phyloP scores from a whole-genome alignment of 2,797 vertebrate species.

The Diceros bicornis region DNA sequence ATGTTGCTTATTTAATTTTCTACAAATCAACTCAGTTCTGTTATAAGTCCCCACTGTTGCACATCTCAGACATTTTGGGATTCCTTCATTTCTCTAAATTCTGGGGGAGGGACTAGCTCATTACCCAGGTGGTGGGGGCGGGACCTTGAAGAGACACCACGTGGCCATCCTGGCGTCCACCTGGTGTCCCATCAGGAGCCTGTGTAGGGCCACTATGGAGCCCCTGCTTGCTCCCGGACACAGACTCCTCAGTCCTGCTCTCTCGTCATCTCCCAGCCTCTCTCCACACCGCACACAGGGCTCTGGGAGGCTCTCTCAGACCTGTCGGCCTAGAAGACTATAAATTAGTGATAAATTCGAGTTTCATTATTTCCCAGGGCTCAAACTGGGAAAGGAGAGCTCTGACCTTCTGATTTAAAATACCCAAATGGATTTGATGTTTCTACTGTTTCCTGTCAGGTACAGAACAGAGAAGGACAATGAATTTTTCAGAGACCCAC shows the following conservation, averaged over 20 bases:
- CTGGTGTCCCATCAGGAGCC: neutral
- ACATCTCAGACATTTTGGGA: too few species aligned
- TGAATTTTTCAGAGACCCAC: neutral
- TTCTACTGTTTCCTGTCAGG: too few species aligned
- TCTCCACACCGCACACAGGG: neutral
- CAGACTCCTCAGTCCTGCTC: neutral
- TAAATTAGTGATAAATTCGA: too few species aligned
- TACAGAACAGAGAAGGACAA: neutral
- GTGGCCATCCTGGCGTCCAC: neutral
- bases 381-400: neutral
- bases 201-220: fast-evolving
- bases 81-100: neutral
- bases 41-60: neutral
- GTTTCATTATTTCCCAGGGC: neutral
- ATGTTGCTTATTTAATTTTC: neutral
- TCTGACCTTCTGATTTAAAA: neutral
- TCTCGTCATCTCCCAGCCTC: neutral
- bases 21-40: neutral
- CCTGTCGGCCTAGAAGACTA: too few species aligned
- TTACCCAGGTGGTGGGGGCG: fast-evolving
- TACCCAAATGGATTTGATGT: too few species aligned
- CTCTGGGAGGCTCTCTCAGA: too few species aligned
- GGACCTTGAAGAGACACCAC: neutral
- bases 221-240: neutral
- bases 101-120: neutral